phyloP scores from a whole-genome alignment of 2,797 vertebrate genomes.

The Chromobotia macracanthus region DNA sequence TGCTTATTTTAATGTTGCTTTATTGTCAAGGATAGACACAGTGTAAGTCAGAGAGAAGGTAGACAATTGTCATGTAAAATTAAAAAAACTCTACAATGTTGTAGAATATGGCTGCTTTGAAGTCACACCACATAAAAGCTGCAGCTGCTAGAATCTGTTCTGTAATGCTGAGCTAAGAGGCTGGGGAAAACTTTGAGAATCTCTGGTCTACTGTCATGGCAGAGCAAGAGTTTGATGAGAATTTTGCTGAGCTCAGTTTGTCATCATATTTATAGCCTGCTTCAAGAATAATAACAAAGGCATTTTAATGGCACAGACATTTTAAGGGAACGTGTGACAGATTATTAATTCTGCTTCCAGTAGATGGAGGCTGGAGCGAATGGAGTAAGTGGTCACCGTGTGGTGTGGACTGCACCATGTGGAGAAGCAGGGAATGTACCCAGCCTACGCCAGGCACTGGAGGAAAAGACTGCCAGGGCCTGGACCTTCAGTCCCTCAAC shows the following conservation, averaged over 20 bases:
- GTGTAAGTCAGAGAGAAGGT: background rate
- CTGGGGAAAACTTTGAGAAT: background rate
- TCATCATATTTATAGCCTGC: background rate
- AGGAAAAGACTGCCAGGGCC: conserved; percentile 89
- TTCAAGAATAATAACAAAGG: background rate
- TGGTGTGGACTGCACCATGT: conserved; percentile 90
- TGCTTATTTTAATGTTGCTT: background rate
- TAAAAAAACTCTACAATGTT: too few species aligned
- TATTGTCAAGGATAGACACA: background rate
- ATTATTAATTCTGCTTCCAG: conserved; percentile 69
- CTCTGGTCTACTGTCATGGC: background rate
- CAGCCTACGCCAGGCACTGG: conserved; percentile 92
- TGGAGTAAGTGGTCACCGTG: conserved; percentile 98
- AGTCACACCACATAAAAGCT: background rate
- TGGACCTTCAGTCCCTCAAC: conserved; percentile 92
- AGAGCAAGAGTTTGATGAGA: background rate
- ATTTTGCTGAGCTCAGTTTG: background rate
- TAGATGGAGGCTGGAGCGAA: conserved; percentile 93
- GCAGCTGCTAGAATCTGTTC: background rate
- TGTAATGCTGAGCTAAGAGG: background rate
- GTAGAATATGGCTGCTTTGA: background rate
- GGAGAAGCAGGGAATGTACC: conserved; percentile 93
- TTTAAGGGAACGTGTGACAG: background rate
- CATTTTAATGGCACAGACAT: background rate
- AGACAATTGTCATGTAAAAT: background rate